phyloP scores from a whole-genome alignment of 1,140 invertebrate species.

The Phymastichus coffea region DNA sequence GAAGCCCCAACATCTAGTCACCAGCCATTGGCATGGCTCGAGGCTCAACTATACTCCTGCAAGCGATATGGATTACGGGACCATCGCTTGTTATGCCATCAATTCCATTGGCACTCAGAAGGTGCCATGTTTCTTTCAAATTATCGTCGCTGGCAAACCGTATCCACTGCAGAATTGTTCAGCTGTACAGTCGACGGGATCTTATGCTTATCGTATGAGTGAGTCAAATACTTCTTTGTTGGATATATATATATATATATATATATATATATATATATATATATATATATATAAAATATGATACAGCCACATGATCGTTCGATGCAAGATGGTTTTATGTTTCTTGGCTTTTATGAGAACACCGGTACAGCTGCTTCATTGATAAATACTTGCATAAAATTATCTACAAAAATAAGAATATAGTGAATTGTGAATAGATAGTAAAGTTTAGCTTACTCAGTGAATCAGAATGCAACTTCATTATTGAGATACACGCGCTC shows the following conservation, averaged over 20 bases:
- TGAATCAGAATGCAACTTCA: too few relatives aligned
- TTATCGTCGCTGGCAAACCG: constrained; percentile 66
- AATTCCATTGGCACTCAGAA: constrained; percentile 80
- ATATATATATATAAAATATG: too few relatives aligned
- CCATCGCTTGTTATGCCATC: constrained; percentile 77
- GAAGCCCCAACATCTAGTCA: constrained; percentile 39
- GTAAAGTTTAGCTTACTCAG: too few relatives aligned
- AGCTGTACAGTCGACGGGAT: constrained; percentile 55
- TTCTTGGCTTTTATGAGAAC: too few relatives aligned
- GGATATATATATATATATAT: neutral
- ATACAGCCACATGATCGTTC: too few relatives aligned
- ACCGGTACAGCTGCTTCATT: too few relatives aligned
- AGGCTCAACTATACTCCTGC: constrained; percentile 80
- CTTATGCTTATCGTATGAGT: constrained; percentile 47
- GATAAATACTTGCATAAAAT: too few relatives aligned
- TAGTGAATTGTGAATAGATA: too few relatives aligned
- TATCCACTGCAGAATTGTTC: constrained; percentile 85
- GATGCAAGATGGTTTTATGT: too few relatives aligned
- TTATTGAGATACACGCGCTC: too few relatives aligned
- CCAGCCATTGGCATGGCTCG: constrained; percentile 67
- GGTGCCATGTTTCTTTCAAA: constrained; percentile 81
- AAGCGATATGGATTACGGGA: constrained; percentile 84
- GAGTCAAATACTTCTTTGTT: constrained; percentile 22
- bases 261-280: too few relatives aligned
- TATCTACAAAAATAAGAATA: too few relatives aligned